Base-by-base conservation (phyloP, 1,140 invertebrate genomes). In the Solenopsis fugax region DNA sequence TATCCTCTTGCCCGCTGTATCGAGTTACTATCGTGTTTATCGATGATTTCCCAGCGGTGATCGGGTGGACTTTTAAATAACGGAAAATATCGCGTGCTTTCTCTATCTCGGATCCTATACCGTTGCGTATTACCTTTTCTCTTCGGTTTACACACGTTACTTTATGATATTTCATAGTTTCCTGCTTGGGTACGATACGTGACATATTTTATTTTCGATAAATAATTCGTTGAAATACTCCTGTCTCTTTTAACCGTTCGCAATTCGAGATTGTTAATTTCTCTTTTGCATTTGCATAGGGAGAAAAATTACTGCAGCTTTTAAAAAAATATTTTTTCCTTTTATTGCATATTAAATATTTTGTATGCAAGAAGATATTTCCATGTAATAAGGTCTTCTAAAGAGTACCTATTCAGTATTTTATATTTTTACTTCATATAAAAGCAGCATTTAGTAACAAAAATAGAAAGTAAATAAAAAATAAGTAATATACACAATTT, bases 1-100 rank as follows among this genome's bases (percentile, higher is more conserved):
- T 60, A 84, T 84, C 24, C 67, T 50, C 24, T 50, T 45, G 54
- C 45, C 60, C 10, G 18, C 18, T 29, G 54, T 67, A 75, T 84
- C 80, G 54, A 84, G 54, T 41, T 81, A 60, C 24, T 62, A 84
- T 67, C 62, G 48, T 75, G 69, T 82, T 82, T 82, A 84, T 84
- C 69, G 80, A 60, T 84, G 80, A 84, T 75, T 84, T 84, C 80
- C 80, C 80, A 73, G 3, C 80, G 80, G 80, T 29, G 80, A 84
- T 73, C 69, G 24, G n/a, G 29, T 60, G 45, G 37, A 82, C 18
- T 60, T 58, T n/a, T 84, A 75, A 84, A 84, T 84, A 84, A 84
- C 45, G 69, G 41, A 62, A 84, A 84, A 75, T 62, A 84, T 37
- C 37, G 21, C 24, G 41, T 29, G 24, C 54, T 48, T 48, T 48